These are phyloP conservation scores for Drosophila rellima DNA, from an alignment of 2,888 invertebrate species.

Conservation along the genomic window DNA sequence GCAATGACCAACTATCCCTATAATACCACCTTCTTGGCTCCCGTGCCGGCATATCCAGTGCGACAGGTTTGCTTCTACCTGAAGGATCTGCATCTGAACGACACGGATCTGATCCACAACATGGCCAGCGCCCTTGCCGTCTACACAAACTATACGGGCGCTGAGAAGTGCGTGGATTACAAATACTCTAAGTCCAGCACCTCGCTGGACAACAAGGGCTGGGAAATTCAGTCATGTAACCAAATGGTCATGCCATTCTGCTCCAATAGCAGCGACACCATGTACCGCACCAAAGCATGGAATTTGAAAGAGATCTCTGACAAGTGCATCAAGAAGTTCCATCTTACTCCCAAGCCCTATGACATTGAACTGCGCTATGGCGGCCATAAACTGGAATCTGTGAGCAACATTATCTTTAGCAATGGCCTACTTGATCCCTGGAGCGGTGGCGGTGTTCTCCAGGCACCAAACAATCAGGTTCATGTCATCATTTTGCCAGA, in stretches of 20 bases:
- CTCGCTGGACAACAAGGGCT: slow-evolving; percentile 83
- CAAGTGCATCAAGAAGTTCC: slow-evolving; percentile 90
- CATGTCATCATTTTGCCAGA: slow-evolving; percentile 91
- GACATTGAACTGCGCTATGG: slow-evolving; percentile 93
- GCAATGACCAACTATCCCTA: slow-evolving; percentile 99
- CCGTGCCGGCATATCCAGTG: slow-evolving; percentile 95
- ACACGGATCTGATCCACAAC: slow-evolving; percentile 83
- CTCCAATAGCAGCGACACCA: slow-evolving; percentile 90
- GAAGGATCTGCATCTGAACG: slow-evolving; percentile 60
- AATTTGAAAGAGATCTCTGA: slow-evolving; percentile 89
- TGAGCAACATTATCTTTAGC: slow-evolving; percentile 92
- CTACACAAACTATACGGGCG: slow-evolving; percentile 93
- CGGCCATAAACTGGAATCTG: slow-evolving; percentile 89
- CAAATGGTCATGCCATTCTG: slow-evolving; percentile 99
- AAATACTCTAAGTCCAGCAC: slow-evolving; percentile 89
- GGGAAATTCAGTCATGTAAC: slow-evolving; percentile 96
- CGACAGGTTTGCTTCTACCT: slow-evolving; percentile 88
- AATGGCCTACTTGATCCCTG: slow-evolving; percentile 95
- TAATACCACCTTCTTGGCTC: slow-evolving; percentile 91
- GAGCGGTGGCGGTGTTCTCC: slow-evolving; percentile 93
- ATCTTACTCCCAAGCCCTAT: slow-evolving; percentile 89
- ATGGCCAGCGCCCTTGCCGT: slow-evolving; percentile 90
- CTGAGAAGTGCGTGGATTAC: slow-evolving; percentile 89
- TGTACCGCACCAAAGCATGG: slow-evolving; percentile 94
- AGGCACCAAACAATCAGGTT: slow-evolving; percentile 89